Evolutionary conservation across 2,797 vertebrate genomes (phyloP).

Genomic region (Neomorphus geoffroyi): DNA sequence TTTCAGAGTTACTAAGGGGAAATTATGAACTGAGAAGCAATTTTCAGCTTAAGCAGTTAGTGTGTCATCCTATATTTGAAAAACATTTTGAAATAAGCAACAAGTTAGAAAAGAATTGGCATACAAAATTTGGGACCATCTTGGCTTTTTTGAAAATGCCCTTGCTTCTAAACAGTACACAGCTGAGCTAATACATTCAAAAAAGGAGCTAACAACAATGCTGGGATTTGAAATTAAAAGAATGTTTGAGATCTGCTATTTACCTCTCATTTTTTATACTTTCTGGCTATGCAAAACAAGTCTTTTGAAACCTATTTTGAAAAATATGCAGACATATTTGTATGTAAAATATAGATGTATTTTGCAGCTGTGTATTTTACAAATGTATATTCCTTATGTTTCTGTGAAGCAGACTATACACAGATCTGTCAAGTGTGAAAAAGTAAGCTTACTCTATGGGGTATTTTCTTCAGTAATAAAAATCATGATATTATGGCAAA

Average conservation of each 20-base stretch:
- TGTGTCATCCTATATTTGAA: conserved; percentile 1
- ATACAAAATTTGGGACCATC: background rate
- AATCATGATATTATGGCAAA: background rate
- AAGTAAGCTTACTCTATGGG: background rate
- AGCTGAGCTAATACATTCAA: background rate
- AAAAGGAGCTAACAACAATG: background rate
- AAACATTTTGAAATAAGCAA: conserved; percentile 19
- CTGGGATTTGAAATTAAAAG: background rate
- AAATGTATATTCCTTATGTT: background rate
- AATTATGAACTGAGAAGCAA: background rate
- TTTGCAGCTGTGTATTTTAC: conserved; percentile 2
- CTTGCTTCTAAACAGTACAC: background rate
- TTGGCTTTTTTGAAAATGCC: background rate
- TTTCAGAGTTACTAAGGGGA: background rate
- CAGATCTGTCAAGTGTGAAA: background rate
- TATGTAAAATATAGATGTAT: background rate
- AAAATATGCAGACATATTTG: background rate
- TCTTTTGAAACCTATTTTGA: background rate
- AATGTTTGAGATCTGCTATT: background rate
- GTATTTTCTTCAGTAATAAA: background rate
- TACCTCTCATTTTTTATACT: background rate
- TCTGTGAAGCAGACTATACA: background rate
- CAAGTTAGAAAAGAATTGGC: background rate
- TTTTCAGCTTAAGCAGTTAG: conserved; percentile 34
- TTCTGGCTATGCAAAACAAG: background rate